phyloP scores from a whole-genome alignment of 2,888 invertebrate species.

The Saturnia pavonia region DNA sequence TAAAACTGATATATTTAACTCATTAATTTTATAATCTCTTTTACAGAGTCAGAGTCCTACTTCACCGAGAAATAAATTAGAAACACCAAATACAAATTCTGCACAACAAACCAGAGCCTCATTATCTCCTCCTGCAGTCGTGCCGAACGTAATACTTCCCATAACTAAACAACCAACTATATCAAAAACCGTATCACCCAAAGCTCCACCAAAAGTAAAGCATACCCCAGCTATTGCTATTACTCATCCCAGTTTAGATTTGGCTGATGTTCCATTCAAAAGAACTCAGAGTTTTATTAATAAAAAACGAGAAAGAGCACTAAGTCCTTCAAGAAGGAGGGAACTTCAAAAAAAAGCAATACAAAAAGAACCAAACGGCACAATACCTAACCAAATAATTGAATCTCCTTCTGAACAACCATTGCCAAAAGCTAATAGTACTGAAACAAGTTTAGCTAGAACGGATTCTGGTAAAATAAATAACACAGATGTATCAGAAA shows the following conservation, averaged over 20 bases:
- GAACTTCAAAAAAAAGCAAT: constrained; percentile 69
- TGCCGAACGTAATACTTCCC: constrained; percentile 67
- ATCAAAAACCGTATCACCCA: constrained; percentile 61
- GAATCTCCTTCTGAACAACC: constrained; percentile 65
- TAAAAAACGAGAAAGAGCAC: constrained; percentile 75
- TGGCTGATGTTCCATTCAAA: constrained; percentile 74
- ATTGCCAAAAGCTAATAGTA: constrained; percentile 60
- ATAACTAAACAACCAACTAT: constrained; percentile 76
- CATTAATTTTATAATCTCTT: constrained; percentile 8
- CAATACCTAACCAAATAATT: constrained; percentile 62
- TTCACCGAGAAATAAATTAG: constrained; percentile 77
- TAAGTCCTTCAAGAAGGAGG: constrained; percentile 77
- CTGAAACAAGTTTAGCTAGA: constrained; percentile 81
- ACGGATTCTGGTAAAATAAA: constrained; percentile 88
- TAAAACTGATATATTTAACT: constrained; percentile 6
- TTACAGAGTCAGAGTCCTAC: constrained; percentile 77
- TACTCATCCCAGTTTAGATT: constrained; percentile 78
- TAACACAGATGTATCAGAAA: constrained; percentile 91
- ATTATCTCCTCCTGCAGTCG: constrained; percentile 74
- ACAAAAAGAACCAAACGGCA: constrained; percentile 71
- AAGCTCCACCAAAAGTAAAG: constrained; percentile 55
- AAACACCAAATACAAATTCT: constrained; percentile 65
- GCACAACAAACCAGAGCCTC: constrained; percentile 59
- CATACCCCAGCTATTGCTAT: constrained; percentile 82
- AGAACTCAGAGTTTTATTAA: constrained; percentile 77